Conservation (phyloP, 35 echinoderm and acorn worm species). For the Ophioderma brevispina region DNA sequence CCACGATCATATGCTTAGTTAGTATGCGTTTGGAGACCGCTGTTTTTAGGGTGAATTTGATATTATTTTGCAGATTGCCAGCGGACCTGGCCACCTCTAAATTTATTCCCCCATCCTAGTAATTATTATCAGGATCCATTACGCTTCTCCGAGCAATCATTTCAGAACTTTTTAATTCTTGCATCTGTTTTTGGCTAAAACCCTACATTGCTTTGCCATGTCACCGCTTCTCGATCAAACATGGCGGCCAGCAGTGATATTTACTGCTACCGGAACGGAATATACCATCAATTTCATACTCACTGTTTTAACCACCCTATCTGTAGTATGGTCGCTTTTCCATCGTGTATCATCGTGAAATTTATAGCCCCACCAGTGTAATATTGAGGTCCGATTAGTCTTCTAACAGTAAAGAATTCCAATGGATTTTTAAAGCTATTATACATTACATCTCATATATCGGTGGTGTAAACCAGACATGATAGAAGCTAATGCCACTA, state of each 20-base stretch:
- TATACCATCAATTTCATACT: constrained; percentile 21
- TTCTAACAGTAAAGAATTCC: not conserved
- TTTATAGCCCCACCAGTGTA: not conserved
- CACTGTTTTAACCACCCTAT: constrained; percentile 55
- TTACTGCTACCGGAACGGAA: not conserved
- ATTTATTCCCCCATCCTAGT: too few species aligned
- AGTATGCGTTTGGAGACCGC: too few species aligned
- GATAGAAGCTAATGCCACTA: not conserved
- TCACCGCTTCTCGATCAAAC: constrained; percentile 4
- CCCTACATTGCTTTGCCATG: not conserved
- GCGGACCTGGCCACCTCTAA: too few species aligned
- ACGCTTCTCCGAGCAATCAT: too few species aligned
- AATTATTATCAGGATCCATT: too few species aligned
- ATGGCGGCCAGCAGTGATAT: constrained; percentile 3
- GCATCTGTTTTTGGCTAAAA: not conserved
- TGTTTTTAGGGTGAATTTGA: too few species aligned
- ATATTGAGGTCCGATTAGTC: constrained; percentile 3
- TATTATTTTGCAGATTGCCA: too few species aligned
- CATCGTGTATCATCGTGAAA: constrained; percentile 56
- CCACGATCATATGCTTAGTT: too few species aligned
- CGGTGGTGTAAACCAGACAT: constrained; percentile 12
- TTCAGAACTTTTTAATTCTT: too few species aligned
- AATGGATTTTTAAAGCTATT: not conserved
- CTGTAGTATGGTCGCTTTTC: constrained; percentile 53
- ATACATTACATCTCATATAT: not conserved